These are phyloP conservation scores for Eublepharis macularius DNA, from an alignment of 2,113 vertebrate genomes.

Conservation along the genomic window DNA sequence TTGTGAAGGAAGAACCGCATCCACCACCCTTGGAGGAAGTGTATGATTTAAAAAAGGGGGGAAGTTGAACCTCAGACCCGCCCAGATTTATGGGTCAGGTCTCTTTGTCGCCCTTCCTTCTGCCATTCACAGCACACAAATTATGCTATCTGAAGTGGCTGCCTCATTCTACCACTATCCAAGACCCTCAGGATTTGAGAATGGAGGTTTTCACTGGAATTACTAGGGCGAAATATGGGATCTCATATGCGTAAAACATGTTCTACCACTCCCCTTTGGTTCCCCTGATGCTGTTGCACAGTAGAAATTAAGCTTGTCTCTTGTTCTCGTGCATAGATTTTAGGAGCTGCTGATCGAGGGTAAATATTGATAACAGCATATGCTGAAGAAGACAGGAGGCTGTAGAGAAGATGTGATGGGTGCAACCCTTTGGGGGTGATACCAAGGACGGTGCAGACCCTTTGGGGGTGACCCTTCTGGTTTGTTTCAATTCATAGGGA, in stretches of 20 bases:
- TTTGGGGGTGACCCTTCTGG: background rate
- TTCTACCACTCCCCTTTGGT: too few relatives aligned
- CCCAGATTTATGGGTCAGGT: background rate
- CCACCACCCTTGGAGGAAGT: too few relatives aligned
- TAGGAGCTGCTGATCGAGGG: background rate
- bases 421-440: conserved; percentile 11
- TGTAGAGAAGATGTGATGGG: background rate
- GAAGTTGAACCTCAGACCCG: background rate
- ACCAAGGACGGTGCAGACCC: background rate
- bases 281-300: background rate
- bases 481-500: background rate
- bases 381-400: background rate
- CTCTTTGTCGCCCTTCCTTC: background rate
- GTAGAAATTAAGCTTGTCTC: background rate
- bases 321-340: background rate
- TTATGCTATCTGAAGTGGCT: background rate
- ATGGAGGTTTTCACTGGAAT: background rate
- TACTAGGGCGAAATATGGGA: background rate
- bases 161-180: background rate
- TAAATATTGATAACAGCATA: background rate
- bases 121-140: background rate
- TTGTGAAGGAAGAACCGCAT: too few relatives aligned
- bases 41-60: too few relatives aligned
- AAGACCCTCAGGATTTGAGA: background rate
- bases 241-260: too few relatives aligned